Evolutionary conservation across 2,888 invertebrate species (phyloP).

Genomic region (Epicampocera succincta): DNA sequence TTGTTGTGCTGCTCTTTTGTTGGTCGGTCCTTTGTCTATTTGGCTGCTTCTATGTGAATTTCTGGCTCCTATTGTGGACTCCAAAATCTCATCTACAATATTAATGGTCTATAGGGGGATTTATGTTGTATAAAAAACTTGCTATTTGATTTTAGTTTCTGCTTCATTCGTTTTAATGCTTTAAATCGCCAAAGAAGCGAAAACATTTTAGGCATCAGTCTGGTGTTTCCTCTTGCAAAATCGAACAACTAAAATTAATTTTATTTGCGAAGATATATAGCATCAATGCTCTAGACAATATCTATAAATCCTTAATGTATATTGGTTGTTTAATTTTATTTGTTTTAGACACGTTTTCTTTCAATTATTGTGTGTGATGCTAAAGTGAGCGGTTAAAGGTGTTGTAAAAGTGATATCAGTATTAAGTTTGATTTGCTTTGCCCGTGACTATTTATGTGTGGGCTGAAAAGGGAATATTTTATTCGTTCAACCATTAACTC

Average conservation of each 20-base stretch:
- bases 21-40: slow-evolving; percentile 19
- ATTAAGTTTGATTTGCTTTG: slow-evolving; percentile 45
- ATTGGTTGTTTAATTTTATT: slow-evolving; percentile 19
- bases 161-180: slow-evolving; percentile 56
- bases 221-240: neutral
- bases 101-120: slow-evolving; percentile 61
- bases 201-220: neutral
- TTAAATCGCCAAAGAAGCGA: neutral
- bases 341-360: slow-evolving; percentile 2
- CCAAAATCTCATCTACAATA: slow-evolving; percentile 63
- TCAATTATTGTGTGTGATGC: neutral
- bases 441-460: no score
- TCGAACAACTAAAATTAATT: slow-evolving; percentile 50
- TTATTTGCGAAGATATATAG: slow-evolving; percentile 53
- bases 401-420: slow-evolving; percentile 29
- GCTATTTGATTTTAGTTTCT: slow-evolving; percentile 66
- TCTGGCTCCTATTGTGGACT: slow-evolving; percentile 10
- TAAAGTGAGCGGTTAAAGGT: slow-evolving; percentile 4
- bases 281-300: slow-evolving; percentile 52
- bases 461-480: no score
- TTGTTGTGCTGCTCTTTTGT: neutral
- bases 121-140: slow-evolving; percentile 61
- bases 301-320: slow-evolving; percentile 33
- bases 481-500: no score
- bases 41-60: slow-evolving; percentile 2